Evolutionary conservation across 2,888 invertebrate genomes (phyloP).

Genomic region (Podotricha telesiphe): DNA sequence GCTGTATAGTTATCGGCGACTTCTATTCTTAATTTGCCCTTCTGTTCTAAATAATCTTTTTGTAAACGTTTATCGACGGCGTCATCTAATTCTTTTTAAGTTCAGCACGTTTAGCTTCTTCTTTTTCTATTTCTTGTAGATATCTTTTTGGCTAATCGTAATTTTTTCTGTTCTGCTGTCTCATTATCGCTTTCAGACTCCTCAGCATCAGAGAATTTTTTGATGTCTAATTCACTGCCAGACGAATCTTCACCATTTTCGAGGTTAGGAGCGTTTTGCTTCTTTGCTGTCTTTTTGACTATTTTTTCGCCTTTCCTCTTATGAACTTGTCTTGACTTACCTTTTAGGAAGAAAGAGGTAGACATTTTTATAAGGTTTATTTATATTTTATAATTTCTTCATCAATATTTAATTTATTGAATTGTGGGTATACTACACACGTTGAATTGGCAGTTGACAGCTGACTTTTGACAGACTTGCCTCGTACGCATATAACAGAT

Average conservation of each 20-base stretch:
- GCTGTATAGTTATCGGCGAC: slow-evolving; percentile 85
- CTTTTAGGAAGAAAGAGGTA: slow-evolving; percentile 85
- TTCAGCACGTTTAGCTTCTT: slow-evolving; percentile 88
- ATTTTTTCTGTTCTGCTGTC: slow-evolving; percentile 94
- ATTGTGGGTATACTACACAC: not conserved
- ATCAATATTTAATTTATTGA: not conserved
- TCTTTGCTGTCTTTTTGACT: slow-evolving; percentile 68
- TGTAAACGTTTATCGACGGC: slow-evolving; percentile 90
- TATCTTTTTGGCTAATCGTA: slow-evolving; percentile 95
- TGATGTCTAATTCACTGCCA: slow-evolving; percentile 86
- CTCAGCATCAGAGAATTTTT: slow-evolving; percentile 77
- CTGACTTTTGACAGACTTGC: slow-evolving; percentile 6
- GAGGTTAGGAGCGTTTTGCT: slow-evolving; percentile 67
- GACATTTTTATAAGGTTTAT: slow-evolving; percentile 64
- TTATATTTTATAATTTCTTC: slow-evolving; percentile 27
- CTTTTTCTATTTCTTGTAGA: slow-evolving; percentile 92
- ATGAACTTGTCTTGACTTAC: slow-evolving; percentile 80
- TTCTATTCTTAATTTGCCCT: slow-evolving; percentile 89
- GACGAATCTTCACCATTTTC: slow-evolving; percentile 85
- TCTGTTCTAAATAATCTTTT: slow-evolving; percentile 93
- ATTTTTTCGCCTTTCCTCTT: slow-evolving; percentile 81
- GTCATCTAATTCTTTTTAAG: slow-evolving; percentile 85
- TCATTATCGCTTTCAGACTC: slow-evolving; percentile 87
- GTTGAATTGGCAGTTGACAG: slow-evolving; percentile 16
- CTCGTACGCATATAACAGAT: too few species aligned